Conservation (phyloP, 2,888 invertebrate genomes). For the Sarcophaga subvicina region DNA sequence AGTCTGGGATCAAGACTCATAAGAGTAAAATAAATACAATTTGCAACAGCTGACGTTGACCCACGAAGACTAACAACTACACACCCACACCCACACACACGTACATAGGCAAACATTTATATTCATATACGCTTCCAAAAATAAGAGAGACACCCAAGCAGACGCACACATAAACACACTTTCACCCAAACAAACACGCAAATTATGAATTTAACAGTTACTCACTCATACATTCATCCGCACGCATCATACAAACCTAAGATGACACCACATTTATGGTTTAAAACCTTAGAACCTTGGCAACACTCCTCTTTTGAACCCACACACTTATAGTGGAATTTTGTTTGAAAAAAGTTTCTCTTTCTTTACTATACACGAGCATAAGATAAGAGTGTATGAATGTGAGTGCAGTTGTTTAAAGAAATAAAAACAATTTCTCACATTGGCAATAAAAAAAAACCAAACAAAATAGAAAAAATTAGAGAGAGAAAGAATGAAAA, state of each 20-base stretch:
- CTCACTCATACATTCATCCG: background rate
- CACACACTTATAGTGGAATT: background rate
- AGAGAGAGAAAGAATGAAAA: background rate
- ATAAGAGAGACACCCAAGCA: background rate
- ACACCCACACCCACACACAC: conserved; percentile 1
- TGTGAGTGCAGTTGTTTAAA: conserved; percentile 10
- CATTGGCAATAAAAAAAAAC: background rate
- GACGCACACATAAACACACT: background rate
- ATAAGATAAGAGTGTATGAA: background rate
- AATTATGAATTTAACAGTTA: conserved; percentile 16
- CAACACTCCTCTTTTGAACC: background rate
- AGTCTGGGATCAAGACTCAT: conserved; percentile 63
- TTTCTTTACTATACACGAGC: background rate
- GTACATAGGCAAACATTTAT: background rate
- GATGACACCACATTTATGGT: conserved; percentile 7
- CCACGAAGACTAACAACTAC: conserved; percentile 64
- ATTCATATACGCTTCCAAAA: background rate
- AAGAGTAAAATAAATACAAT: conserved; percentile 70
- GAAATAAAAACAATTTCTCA: background rate
- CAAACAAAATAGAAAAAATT: background rate
- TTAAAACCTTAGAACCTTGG: conserved; percentile 4
- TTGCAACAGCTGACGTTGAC: conserved; percentile 72
- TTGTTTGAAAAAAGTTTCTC: background rate
- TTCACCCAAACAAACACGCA: background rate
- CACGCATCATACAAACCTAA: background rate